These are phyloP conservation scores for Aphis gossypii DNA, from an alignment of 1,140 invertebrate genomes.

Conservation along the genomic window DNA sequence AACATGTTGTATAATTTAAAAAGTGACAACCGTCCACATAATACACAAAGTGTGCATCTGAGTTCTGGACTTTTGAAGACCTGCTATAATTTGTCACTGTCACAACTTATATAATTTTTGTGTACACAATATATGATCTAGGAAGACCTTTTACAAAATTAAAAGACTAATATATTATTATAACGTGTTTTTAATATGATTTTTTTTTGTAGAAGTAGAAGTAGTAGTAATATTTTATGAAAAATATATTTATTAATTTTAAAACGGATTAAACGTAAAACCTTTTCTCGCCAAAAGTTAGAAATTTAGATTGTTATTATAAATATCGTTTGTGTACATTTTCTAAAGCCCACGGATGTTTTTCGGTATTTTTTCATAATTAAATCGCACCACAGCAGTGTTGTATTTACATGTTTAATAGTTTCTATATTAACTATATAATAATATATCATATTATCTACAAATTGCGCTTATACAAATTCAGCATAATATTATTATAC, in stretches of 20 bases:
- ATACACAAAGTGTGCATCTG: background rate
- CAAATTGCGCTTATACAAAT: background rate
- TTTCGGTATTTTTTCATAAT: background rate
- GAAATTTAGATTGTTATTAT: background rate
- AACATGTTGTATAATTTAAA: too few species aligned
- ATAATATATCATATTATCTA: background rate
- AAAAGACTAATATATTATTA: constrained; percentile 4
- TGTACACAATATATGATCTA: background rate
- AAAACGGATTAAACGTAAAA: background rate
- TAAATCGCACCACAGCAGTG: background rate
- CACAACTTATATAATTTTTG: background rate
- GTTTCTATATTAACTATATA: background rate
- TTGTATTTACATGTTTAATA: background rate
- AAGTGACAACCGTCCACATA: background rate
- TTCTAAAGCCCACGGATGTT: background rate
- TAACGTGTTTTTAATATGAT: background rate
- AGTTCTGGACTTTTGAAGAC: background rate
- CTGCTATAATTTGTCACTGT: background rate
- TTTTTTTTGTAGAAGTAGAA: background rate
- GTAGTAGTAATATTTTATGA: background rate
- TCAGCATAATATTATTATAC: background rate
- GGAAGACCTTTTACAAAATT: background rate
- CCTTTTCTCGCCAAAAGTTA: background rate
- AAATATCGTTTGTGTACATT: background rate
- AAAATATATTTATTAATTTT: background rate